phyloP scores from a whole-genome alignment of 2,113 vertebrate species.

The Corythaeola cristata region DNA sequence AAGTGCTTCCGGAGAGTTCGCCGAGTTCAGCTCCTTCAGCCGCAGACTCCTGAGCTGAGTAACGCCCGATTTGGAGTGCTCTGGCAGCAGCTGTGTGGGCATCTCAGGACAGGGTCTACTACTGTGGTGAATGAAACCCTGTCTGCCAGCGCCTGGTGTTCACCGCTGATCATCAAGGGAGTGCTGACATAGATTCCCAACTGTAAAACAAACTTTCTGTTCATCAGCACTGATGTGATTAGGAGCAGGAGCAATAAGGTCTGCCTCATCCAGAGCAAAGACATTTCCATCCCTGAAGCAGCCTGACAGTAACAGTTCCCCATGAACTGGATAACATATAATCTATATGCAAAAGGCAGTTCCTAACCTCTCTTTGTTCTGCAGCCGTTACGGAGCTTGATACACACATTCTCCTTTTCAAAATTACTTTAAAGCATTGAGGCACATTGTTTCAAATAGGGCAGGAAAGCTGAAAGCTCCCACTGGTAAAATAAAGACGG shows the following conservation, averaged over 20 bases:
- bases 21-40: fast-evolving
- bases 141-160: background rate
- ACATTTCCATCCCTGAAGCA: background rate
- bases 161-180: background rate
- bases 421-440: background rate
- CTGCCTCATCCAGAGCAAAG: background rate
- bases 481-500: background rate
- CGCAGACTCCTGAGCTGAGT: background rate
- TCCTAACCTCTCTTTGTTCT: background rate
- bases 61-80: background rate
- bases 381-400: background rate
- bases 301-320: background rate
- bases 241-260: background rate
- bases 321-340: background rate
- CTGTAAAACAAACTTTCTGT: background rate
- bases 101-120: background rate
- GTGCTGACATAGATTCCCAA: background rate
- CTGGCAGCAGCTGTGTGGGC: background rate
- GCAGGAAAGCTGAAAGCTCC: background rate
- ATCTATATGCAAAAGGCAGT: background rate
- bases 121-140: fast-evolving
- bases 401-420: background rate
- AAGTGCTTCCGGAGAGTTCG: background rate
- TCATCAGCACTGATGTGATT: background rate
- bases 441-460: background rate